A percentile compares a stretch with the other conserved stretches of the same genome.
phyloP scores from a whole-genome alignment of 2,888 invertebrate genomes.

The Bombylius major region DNA sequence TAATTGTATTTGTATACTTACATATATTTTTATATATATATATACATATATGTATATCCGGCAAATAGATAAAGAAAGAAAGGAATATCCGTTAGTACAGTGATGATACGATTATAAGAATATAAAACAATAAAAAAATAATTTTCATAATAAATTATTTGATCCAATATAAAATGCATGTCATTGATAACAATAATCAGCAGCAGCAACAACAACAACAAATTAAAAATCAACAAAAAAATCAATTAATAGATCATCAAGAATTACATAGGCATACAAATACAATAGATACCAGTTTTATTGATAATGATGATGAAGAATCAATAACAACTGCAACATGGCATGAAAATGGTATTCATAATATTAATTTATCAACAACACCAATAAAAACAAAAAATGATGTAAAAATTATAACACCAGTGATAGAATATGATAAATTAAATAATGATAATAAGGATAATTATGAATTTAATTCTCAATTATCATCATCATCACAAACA shows the following conservation, averaged over 20 bases:
- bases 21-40: no score
- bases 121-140: no score
- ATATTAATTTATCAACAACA: not conserved
- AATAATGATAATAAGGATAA: not conserved
- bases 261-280: no score
- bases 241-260: not conserved
- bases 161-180: not conserved
- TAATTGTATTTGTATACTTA: no score
- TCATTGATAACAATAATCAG: not conserved
- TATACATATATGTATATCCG: no score
- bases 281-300: no score
- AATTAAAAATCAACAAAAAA: not conserved
- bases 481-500: not conserved
- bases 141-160: no score
- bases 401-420: constrained; percentile 14
- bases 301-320: no score
- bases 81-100: no score
- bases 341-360: not conserved
- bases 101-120: no score
- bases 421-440: not conserved
- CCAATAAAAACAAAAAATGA: constrained; percentile 24
- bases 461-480: not conserved
- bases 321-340: no score
- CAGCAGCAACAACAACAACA: not conserved
- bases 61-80: no score